Base-by-base conservation (phyloP, 2,113 vertebrate genomes). In the Anser brachyrhynchus region DNA sequence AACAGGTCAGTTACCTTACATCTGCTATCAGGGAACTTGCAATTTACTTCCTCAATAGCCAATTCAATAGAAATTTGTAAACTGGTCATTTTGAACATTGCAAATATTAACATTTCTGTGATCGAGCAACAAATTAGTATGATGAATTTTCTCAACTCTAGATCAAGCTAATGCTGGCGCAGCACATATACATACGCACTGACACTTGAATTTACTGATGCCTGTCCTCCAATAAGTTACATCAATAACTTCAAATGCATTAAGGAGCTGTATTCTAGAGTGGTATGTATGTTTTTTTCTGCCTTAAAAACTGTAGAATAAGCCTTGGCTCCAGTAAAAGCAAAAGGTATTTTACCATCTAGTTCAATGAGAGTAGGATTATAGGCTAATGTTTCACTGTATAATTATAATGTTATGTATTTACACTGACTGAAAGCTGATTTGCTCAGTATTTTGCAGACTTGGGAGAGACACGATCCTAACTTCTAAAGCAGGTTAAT, bases 1-100 rank as follows among this genome's bases (percentile, higher is more conserved):
- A 98, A 98, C 97, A 98, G 98, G 98, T 97, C 97, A 98, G 97
- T 98, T 98, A 98, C 98, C 97, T 98, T 98, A 98, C 98, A 98
- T 98, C 98, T 98, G 98, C 98, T 98, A 97, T 98, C 90, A 92
- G 0, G 28, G 91, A 97, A 97, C 95, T 97, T 92, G 89, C 82
- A 97, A 98, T 96, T 97, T 93, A 95, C 70, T 95, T 76, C 86
- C 93, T 93, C 92, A 83, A 73, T 58, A 95, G 98, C 97, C 98
- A 98, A 98, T 98, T 97, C 71, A 89, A 93, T 52, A 92, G 65
- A 84, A 96, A 76, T 81, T 77, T 82, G 76, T 66, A 54, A 84
- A 94, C 37, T 61, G 49, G 26, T 75, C 73, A n/a, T 95, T 96
- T 96, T 97, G 92, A 94, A 97, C 65, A 92, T 26, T 70, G 87